These are phyloP conservation scores for Yponomeuta cagnagella DNA, from an alignment of 2,888 invertebrate genomes.

Conservation along the genomic window DNA sequence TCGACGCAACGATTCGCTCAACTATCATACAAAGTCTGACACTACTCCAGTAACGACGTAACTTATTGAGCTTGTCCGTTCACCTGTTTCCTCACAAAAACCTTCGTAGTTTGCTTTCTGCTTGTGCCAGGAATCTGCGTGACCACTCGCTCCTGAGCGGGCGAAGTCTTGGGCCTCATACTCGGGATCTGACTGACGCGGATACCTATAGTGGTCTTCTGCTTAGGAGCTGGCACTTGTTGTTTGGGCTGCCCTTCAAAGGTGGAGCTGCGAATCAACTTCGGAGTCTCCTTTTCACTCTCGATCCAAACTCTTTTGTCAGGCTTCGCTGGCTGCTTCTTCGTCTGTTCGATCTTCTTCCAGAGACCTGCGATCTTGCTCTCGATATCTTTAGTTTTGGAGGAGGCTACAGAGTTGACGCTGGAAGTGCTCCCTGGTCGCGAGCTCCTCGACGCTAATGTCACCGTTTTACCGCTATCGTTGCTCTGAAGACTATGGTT, in stretches of 20 bases:
- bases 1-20: too few species aligned
- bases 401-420: conserved; percentile 77
- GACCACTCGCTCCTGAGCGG: conserved; percentile 29
- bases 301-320: conserved; percentile 79
- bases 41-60: neutral
- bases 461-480: conserved; percentile 64
- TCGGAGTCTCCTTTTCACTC: conserved; percentile 53
- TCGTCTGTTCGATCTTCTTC: conserved; percentile 85
- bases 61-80: conserved; percentile 42
- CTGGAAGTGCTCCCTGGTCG: conserved; percentile 70
- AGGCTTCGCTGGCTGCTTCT: conserved; percentile 74
- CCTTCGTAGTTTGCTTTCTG: conserved; percentile 42
- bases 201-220: conserved; percentile 66
- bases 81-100: conserved; percentile 48
- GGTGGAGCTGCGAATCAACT: conserved; percentile 78
- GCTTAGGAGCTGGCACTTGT: conserved; percentile 56
- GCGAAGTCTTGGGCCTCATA: conserved; percentile 46
- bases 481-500: conserved; percentile 75
- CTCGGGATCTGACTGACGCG: conserved; percentile 65
- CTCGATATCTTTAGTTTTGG: conserved; percentile 78
- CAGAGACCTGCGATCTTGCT: conserved; percentile 88
- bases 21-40: neutral
- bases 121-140: conserved; percentile 29
- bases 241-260: conserved; percentile 76
- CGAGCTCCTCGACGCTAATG: conserved; percentile 48